Evolutionary conservation across 2,797 vertebrate species (phyloP).

Genomic region (Ispidina lecontei): DNA sequence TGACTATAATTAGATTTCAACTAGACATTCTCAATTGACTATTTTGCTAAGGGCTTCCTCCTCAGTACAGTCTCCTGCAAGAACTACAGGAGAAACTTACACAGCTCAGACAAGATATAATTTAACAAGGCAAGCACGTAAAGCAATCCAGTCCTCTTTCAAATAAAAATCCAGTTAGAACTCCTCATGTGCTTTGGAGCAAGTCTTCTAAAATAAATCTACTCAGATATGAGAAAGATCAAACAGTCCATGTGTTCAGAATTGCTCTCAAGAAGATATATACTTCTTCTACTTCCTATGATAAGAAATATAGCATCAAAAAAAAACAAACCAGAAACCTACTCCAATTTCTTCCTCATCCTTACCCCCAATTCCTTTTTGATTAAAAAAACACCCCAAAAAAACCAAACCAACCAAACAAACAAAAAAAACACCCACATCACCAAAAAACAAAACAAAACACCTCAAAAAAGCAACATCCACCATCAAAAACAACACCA

Average conservation of each 20-base stretch:
- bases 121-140: background rate
- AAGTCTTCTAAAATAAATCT: background rate
- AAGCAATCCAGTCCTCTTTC: background rate
- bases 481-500: too few species aligned
- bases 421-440: too few species aligned
- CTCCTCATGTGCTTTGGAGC: background rate
- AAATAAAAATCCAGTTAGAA: background rate
- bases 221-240: background rate
- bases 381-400: background rate
- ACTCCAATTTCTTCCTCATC: background rate
- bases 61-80: background rate
- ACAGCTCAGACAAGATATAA: background rate
- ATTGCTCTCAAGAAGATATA: background rate
- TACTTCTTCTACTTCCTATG: background rate
- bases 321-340: too few species aligned
- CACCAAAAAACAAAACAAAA: too few species aligned
- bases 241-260: rapidly evolving
- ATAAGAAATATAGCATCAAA: background rate
- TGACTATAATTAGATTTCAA: slow-evolving; percentile 53
- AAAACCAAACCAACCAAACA: too few species aligned
- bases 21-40: background rate
- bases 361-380: background rate
- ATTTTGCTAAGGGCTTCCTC: background rate
- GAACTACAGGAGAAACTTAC: background rate
- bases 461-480: too few species aligned